These are phyloP conservation scores for Microcebus murinus DNA, from an alignment of 2,113 vertebrate genomes.

Conservation along the genomic window DNA sequence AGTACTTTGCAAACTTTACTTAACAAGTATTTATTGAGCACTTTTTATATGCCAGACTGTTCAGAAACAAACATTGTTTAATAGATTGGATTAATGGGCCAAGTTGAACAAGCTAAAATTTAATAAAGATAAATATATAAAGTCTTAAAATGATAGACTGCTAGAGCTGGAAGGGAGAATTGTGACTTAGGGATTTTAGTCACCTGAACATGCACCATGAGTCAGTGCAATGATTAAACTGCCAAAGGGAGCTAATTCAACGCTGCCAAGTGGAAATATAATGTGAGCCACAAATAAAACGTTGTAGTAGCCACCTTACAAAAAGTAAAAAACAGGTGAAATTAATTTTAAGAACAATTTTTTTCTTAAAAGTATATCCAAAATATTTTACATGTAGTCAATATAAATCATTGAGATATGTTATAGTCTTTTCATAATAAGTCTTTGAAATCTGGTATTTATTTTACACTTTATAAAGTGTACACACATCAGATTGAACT, in stretches of 20 bases:
- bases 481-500: background rate
- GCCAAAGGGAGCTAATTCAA: background rate
- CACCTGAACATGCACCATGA: background rate
- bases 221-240: background rate
- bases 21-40: constrained; percentile 29
- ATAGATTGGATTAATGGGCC: background rate
- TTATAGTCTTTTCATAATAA: background rate
- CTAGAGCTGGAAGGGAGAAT: background rate
- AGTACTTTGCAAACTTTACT: constrained; percentile 21
- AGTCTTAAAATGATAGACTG: constrained; percentile 22
- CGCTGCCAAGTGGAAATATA: background rate
- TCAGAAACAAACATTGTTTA: constrained; percentile 29
- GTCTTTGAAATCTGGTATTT: background rate
- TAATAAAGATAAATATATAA: background rate
- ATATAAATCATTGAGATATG: background rate
- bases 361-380: background rate
- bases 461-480: constrained; percentile 23
- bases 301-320: background rate
- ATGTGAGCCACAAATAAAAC: background rate
- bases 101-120: constrained; percentile 10
- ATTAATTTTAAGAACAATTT: background rate
- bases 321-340: background rate
- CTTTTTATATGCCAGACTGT: background rate
- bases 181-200: constrained; percentile 11
- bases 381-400: background rate